Evolutionary conservation across 2,113 vertebrate species (phyloP).

Genomic region (Limanda limanda): DNA sequence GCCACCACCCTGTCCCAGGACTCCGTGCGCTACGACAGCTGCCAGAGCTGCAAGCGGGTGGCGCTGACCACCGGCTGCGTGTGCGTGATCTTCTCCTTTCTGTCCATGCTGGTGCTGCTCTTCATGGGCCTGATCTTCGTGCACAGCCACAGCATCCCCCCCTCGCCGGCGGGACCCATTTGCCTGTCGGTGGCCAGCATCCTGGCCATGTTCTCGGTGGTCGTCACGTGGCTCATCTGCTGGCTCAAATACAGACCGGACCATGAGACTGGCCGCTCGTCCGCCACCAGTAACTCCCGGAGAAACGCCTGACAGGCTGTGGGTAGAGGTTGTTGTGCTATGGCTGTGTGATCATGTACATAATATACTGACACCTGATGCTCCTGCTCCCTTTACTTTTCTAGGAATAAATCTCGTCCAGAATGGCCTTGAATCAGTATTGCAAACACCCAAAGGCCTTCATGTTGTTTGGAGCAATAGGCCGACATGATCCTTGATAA

Average conservation of each 20-base stretch:
- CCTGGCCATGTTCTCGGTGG: slow-evolving; percentile 92
- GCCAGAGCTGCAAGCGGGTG: slow-evolving; percentile 91
- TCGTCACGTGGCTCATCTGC: slow-evolving; percentile 94
- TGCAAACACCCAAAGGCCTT: slow-evolving; percentile 78
- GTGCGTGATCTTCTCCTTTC: slow-evolving; percentile 92
- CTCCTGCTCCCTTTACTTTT: slow-evolving; percentile 70
- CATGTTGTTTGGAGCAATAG: slow-evolving; percentile 65
- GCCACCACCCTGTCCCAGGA: slow-evolving; percentile 86
- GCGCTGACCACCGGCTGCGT: slow-evolving; percentile 92
- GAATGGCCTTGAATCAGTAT: slow-evolving; percentile 70
- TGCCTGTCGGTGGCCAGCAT: slow-evolving; percentile 93
- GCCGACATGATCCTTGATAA: slow-evolving; percentile 56
- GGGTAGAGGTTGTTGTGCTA: slow-evolving; percentile 9
- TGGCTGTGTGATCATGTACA: slow-evolving; percentile 52
- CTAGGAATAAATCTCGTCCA: slow-evolving; percentile 53
- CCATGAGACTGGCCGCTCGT: slow-evolving; percentile 76
- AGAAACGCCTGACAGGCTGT: slow-evolving; percentile 79
- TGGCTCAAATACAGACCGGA: slow-evolving; percentile 95
- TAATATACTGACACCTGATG: slow-evolving; percentile 41
- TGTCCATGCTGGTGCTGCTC: slow-evolving; percentile 93
- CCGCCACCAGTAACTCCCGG: slow-evolving; percentile 76
- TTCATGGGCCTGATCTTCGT: slow-evolving; percentile 95
- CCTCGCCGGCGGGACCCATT: slow-evolving; percentile 91
- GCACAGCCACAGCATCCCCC: slow-evolving; percentile 88
- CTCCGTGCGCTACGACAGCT: slow-evolving; percentile 88